Conservation (phyloP, 2,888 invertebrate species). For the Stenolophus ochropezus region DNA sequence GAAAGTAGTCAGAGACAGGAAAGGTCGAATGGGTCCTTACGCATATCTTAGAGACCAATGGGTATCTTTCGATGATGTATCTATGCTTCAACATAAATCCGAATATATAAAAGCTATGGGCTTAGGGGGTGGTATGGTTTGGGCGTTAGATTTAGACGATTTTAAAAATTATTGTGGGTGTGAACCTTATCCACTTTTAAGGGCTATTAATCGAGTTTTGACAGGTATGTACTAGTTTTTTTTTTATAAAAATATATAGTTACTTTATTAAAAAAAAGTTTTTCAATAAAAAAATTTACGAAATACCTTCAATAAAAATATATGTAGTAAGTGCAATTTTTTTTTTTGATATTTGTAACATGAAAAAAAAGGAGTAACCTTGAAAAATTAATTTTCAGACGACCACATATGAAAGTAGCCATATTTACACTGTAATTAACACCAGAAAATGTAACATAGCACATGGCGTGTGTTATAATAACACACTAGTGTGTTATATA, state of each 20-base stretch:
- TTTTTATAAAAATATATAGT: neutral
- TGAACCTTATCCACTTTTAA: constrained; percentile 86
- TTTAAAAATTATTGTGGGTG: constrained; percentile 88
- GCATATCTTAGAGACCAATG: constrained; percentile 90
- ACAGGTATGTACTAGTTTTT: constrained; percentile 70
- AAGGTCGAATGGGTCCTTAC: constrained; percentile 91
- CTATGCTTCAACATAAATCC: constrained; percentile 88
- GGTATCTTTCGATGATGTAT: constrained; percentile 94
- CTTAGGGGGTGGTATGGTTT: constrained; percentile 91
- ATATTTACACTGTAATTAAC: too few relatives aligned
- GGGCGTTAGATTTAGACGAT: constrained; percentile 92
- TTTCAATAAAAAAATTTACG: too few relatives aligned
- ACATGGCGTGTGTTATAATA: too few relatives aligned
- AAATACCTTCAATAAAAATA: too few relatives aligned
- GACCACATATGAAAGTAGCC: too few relatives aligned
- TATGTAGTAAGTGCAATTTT: too few relatives aligned
- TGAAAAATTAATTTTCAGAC: too few relatives aligned
- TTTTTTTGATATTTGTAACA: too few relatives aligned
- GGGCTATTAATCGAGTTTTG: constrained; percentile 87
- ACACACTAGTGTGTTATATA: too few relatives aligned
- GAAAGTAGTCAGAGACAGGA: constrained; percentile 85
- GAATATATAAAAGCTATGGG: constrained; percentile 87
- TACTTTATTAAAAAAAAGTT: too few relatives aligned
- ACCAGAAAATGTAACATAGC: too few relatives aligned
- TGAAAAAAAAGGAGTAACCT: too few relatives aligned